Percentiles rank a stretch among this genome's conserved stretches.
Evolutionary conservation across 2,113 vertebrate genomes (phyloP).

Genomic region (Corythoichthys intestinalis): DNA sequence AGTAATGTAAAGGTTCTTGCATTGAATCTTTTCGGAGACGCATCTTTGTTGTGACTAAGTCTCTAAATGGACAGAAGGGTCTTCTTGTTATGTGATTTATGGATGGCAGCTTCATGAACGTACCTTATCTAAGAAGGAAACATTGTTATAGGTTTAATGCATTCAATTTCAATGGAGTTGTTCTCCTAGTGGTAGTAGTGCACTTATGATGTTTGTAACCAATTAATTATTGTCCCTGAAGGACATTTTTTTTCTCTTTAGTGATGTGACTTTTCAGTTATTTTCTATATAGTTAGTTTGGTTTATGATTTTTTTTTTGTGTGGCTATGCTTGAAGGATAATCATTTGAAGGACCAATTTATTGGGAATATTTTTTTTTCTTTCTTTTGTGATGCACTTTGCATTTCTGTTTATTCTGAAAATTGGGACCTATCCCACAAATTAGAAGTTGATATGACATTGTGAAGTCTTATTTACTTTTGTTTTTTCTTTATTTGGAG

Average conservation of each 20-base stretch:
- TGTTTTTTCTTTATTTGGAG: conserved; percentile 10
- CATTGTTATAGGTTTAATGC: conserved; percentile 15
- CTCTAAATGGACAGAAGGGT: conserved; percentile 25
- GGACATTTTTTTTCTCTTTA: conserved; percentile 35
- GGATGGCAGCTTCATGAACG: conserved; percentile 11
- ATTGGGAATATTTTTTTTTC: conserved; percentile 15
- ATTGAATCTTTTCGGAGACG: conserved; percentile 40
- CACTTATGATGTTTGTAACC: conserved; percentile 41
- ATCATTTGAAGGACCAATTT: conserved; percentile 58
- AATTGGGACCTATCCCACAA: conserved; percentile 27
- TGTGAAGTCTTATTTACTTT: neutral
- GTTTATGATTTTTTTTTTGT: conserved; percentile 43
- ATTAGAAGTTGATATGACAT: conserved; percentile 6
- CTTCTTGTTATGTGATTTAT: conserved; percentile 20
- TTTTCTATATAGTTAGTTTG: conserved; percentile 25
- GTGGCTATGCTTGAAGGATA: conserved; percentile 53
- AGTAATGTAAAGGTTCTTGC: conserved; percentile 46
- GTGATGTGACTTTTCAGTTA: conserved; percentile 32
- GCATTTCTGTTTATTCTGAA: conserved; percentile 38
- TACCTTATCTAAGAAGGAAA: conserved; percentile 39
- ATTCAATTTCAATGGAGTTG: conserved; percentile 18
- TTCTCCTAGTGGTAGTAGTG: conserved; percentile 41
- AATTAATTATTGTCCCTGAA: conserved; percentile 33
- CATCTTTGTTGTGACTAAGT: conserved; percentile 36
- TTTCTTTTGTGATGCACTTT: conserved; percentile 30